Evolutionary conservation across 2,797 vertebrate genomes (phyloP).

Genomic region (Protonibea diacanthus): DNA sequence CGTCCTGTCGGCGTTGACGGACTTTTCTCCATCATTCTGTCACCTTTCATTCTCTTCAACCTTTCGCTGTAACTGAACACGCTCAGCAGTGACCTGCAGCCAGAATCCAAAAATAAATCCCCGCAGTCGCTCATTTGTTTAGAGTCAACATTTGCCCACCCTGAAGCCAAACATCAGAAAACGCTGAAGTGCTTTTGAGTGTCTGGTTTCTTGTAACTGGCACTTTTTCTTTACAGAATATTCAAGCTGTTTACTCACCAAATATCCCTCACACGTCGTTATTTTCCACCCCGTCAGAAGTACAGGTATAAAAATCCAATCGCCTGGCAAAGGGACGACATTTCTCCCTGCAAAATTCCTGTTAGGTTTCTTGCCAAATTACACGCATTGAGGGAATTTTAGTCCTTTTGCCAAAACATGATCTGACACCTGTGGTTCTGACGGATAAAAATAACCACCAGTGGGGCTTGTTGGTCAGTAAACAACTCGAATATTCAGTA

Average conservation of each 20-base stretch:
- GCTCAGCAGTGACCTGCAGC: conserved; percentile 32
- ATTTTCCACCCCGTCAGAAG: background rate
- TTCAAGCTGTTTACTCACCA: conserved; percentile 4
- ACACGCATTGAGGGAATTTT: too few species aligned
- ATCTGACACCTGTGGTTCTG: too few species aligned
- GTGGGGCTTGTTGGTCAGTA: too few species aligned
- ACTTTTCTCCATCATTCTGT: conserved; percentile 26
- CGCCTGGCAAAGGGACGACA: too few species aligned
- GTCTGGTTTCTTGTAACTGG: background rate
- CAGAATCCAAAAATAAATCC: conserved; percentile 38
- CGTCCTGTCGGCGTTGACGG: background rate
- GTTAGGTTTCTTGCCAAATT: background rate
- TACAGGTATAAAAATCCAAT: background rate
- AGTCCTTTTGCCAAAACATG: too few species aligned
- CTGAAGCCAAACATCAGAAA: conserved; percentile 12
- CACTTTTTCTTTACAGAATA: background rate
- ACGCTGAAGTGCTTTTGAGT: background rate
- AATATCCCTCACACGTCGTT: background rate
- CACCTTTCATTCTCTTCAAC: conserved; percentile 35
- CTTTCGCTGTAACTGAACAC: conserved; percentile 35
- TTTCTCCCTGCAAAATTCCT: background rate
- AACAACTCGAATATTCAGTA: too few species aligned
- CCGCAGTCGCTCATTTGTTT: conserved; percentile 24
- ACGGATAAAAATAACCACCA: too few species aligned
- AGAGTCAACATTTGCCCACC: conserved; percentile 33